Evolutionary conservation across 1,140 invertebrate species (phyloP).

Genomic region (Ceratoteleas bidentatus): DNA sequence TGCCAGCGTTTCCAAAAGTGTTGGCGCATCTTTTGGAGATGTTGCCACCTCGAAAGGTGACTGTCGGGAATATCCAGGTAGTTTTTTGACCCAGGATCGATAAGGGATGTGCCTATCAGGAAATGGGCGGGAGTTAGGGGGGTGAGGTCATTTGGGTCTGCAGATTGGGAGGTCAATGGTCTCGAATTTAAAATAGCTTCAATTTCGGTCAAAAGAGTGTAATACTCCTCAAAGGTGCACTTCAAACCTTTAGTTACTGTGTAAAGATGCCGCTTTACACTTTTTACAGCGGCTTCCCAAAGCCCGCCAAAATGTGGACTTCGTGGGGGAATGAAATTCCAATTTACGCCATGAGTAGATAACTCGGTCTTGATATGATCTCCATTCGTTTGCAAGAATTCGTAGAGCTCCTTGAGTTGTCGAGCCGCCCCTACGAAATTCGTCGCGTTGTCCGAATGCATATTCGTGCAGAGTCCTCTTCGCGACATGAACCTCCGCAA

Average conservation of each 20-base stretch:
- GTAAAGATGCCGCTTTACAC: no score
- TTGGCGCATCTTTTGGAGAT: constrained; percentile 51
- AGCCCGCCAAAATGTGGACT: no score
- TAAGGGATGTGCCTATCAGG: background rate
- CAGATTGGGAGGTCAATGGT: no score
- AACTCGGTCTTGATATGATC: no score
- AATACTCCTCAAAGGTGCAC: no score
- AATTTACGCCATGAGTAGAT: no score
- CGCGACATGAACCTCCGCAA: background rate
- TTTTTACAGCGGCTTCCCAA: no score
- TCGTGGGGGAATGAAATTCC: no score
- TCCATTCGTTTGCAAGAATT: background rate
- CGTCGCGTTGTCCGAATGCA: constrained; percentile 1
- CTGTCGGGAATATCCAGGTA: constrained; percentile 1
- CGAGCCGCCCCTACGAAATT: constrained; percentile 7
- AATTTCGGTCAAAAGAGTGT: no score
- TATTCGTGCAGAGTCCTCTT: background rate
- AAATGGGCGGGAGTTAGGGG: constrained; percentile 56
- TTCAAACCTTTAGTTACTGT: no score
- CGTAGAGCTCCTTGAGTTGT: background rate
- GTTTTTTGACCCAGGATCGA: constrained; percentile 18
- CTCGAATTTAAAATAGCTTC: no score
- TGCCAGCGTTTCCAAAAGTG: constrained; percentile 70
- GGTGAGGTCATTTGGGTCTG: no score
- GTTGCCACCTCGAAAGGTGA: constrained; percentile 34